phyloP scores from a whole-genome alignment of 2,888 invertebrate genomes.

The Melipona bicolor region DNA sequence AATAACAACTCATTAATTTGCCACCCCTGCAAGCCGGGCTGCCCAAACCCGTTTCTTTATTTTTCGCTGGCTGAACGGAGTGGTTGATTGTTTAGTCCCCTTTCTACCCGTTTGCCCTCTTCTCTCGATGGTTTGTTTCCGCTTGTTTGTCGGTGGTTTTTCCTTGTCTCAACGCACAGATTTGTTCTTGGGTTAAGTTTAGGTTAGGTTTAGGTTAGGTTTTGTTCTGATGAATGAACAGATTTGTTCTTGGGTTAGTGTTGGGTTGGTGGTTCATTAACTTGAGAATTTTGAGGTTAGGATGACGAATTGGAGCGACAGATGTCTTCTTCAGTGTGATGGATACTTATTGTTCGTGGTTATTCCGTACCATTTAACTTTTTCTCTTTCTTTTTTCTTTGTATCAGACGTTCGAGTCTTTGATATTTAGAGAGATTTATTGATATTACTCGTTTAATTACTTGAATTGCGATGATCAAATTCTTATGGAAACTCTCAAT shows the following conservation, averaged over 20 bases:
- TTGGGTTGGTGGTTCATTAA: neutral
- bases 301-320: neutral
- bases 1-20: slow-evolving; percentile 63
- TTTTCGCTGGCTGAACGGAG: neutral
- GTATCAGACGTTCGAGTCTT: too few relatives aligned
- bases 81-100: slow-evolving; percentile 37
- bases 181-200: too few relatives aligned
- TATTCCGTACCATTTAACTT: too few relatives aligned
- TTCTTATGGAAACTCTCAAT: too few relatives aligned
- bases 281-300: neutral
- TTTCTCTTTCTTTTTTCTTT: too few relatives aligned
- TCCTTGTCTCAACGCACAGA: neutral
- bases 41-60: neutral
- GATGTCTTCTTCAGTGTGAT: neutral
- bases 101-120: neutral
- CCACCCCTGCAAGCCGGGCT: slow-evolving; percentile 31
- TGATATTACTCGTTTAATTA: too few relatives aligned
- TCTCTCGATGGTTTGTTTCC: neutral
- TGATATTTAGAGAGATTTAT: too few relatives aligned
- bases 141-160: too few relatives aligned
- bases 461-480: too few relatives aligned
- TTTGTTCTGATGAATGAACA: too few relatives aligned
- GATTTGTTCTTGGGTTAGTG: neutral
- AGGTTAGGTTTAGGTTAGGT: too few relatives aligned
- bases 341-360: neutral